phyloP scores from a whole-genome alignment of 2,888 invertebrate genomes.

The Hypselothyrea guttata region DNA sequence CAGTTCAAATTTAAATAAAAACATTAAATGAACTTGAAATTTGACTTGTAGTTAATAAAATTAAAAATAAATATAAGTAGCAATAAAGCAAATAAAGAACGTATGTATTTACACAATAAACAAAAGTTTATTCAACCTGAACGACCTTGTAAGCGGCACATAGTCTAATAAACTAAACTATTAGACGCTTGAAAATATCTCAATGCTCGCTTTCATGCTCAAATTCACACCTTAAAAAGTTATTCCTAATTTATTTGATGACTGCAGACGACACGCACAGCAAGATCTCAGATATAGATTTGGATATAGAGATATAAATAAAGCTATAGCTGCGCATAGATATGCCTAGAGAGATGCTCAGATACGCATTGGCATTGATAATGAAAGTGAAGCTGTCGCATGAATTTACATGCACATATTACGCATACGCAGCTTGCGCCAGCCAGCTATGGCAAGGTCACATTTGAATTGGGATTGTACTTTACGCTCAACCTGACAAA shows the following conservation, averaged over 20 bases:
- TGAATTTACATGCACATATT: constrained; percentile 30
- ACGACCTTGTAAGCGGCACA: not conserved
- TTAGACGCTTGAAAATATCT: too few relatives aligned
- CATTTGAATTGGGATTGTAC: constrained; percentile 12
- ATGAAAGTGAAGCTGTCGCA: constrained; percentile 47
- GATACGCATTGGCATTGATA: constrained; percentile 52
- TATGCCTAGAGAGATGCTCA: not conserved
- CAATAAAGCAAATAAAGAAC: too few relatives aligned
- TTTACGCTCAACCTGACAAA: too few relatives aligned
- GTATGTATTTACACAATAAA: too few relatives aligned
- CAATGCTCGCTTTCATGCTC: not conserved
- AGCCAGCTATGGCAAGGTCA: constrained; percentile 20
- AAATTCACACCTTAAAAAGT: not conserved
- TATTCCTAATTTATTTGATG: too few relatives aligned
- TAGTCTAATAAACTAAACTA: not conserved
- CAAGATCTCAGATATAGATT: not conserved
- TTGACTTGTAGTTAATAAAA: too few relatives aligned
- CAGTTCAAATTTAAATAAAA: too few relatives aligned
- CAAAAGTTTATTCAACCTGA: not conserved
- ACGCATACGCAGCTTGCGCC: constrained; percentile 45
- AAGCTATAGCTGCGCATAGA: not conserved
- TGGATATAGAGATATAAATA: constrained; percentile 3
- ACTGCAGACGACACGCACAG: too few relatives aligned
- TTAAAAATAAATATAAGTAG: too few relatives aligned
- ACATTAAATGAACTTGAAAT: too few relatives aligned